Conservation (phyloP, 2,113 vertebrate species). For the Mesoclemmys tuberculata region DNA sequence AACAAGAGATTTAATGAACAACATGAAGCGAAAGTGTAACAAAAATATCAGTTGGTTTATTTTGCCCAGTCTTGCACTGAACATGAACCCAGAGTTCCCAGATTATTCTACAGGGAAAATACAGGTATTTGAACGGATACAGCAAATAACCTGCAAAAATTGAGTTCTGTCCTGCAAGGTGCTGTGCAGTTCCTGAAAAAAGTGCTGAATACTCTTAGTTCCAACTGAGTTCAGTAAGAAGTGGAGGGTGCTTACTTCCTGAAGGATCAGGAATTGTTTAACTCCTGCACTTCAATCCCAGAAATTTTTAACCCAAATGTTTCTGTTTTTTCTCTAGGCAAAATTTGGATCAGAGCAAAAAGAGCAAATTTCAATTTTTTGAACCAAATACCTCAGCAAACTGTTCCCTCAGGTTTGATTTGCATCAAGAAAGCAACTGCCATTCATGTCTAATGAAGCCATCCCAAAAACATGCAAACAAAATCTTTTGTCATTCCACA, state of each 20-base stretch:
- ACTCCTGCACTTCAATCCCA: not conserved
- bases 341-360: constrained; percentile 4
- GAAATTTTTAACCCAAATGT: not conserved
- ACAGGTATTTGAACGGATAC: not conserved
- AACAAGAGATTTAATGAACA: not conserved
- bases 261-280: not conserved
- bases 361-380: constrained; percentile 9
- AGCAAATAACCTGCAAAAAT: not conserved
- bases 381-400: constrained; percentile 11
- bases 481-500: not conserved
- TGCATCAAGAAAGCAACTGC: constrained; percentile 16
- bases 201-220: not conserved
- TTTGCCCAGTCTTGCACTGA: not conserved
- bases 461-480: not conserved
- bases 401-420: constrained; percentile 46
- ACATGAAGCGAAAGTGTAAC: not conserved
- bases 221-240: not conserved
- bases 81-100: not conserved
- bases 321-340: constrained; percentile 9
- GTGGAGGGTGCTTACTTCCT: not conserved
- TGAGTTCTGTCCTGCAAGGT: not conserved
- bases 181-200: not conserved
- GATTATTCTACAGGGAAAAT: not conserved
- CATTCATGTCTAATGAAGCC: constrained; percentile 6
- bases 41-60: not conserved